phyloP scores from a whole-genome alignment of 2,888 invertebrate species.

The Troides helena region DNA sequence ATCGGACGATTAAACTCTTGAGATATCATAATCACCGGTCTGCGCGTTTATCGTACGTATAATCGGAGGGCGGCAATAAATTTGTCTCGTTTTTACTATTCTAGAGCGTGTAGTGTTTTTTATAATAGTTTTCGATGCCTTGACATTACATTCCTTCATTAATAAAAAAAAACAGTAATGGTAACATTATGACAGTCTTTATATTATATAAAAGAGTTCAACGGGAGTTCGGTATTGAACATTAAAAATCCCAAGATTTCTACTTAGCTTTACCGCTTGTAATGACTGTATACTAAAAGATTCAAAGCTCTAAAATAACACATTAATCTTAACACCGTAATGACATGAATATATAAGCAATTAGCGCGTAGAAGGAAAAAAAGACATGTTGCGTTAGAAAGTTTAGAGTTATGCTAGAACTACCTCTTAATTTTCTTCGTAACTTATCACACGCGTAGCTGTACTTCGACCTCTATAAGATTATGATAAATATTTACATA shows the following conservation, averaged over 20 bases:
- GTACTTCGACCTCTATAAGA: slow-evolving; percentile 17
- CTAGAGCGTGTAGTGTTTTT: slow-evolving; percentile 69
- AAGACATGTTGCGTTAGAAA: not conserved
- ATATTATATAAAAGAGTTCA: slow-evolving; percentile 69
- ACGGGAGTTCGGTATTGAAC: slow-evolving; percentile 42
- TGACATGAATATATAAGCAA: not conserved
- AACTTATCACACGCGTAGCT: slow-evolving; percentile 28
- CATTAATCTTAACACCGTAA: too few species aligned
- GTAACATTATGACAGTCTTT: slow-evolving; percentile 38
- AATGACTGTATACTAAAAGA: not conserved
- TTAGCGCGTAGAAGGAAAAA: not conserved
- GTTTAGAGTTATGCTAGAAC: not conserved
- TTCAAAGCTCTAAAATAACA: too few species aligned
- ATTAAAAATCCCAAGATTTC: not conserved
- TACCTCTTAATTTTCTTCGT: slow-evolving; percentile 25
- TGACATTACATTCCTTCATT: slow-evolving; percentile 57
- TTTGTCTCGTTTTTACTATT: slow-evolving; percentile 78
- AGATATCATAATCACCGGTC: slow-evolving; percentile 81
- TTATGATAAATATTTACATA: slow-evolving; percentile 5
- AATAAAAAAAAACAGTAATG: slow-evolving; percentile 41
- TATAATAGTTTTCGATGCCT: slow-evolving; percentile 57
- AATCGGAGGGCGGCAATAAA: slow-evolving; percentile 76
- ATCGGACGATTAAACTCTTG: slow-evolving; percentile 72
- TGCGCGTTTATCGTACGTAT: slow-evolving; percentile 76
- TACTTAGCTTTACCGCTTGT: not conserved